Percentiles rank a stretch among this genome's conserved stretches.
These are phyloP conservation scores for Patella vulgata DNA, from an alignment of 1,140 invertebrate genomes.

Conservation along the genomic window DNA sequence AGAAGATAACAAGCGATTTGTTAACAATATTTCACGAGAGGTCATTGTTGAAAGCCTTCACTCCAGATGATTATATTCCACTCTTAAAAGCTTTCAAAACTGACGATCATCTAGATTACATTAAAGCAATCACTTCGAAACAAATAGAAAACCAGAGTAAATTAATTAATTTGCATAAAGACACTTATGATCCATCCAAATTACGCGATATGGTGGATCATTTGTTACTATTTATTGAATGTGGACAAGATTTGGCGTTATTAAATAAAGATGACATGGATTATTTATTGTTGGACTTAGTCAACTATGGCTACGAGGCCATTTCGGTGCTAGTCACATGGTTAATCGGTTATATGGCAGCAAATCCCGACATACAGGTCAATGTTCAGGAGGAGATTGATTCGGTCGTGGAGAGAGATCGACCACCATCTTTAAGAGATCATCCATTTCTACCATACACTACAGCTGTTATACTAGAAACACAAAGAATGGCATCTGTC, in stretches of 20 bases:
- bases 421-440: slow-evolving; percentile 45
- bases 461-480: slow-evolving; percentile 58
- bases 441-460: slow-evolving; percentile 59
- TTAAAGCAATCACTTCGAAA: slow-evolving; percentile 23
- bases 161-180: slow-evolving; percentile 43
- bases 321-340: slow-evolving; percentile 85
- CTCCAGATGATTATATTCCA: slow-evolving; percentile 35
- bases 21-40: slow-evolving; percentile 39
- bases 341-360: slow-evolving; percentile 85
- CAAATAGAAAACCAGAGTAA: slow-evolving; percentile 36
- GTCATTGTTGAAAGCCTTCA: slow-evolving; percentile 18
- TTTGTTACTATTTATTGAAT: slow-evolving; percentile 49
- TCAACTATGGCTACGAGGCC: slow-evolving; percentile 89
- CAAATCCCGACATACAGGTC: slow-evolving; percentile 77
- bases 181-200: slow-evolving; percentile 46
- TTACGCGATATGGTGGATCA: slow-evolving; percentile 49
- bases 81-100: slow-evolving; percentile 33
- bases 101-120: slow-evolving; percentile 23
- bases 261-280: slow-evolving; percentile 48
- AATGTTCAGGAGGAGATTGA: slow-evolving; percentile 55
- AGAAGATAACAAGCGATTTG: slow-evolving; percentile 43
- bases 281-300: slow-evolving; percentile 74
- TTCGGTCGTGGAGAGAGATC: slow-evolving; percentile 41
- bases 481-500: slow-evolving; percentile 55
- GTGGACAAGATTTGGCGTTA: slow-evolving; percentile 43